Percentiles rank a stretch among this genome's conserved stretches.
Evolutionary conservation across 2,113 vertebrate genomes (phyloP).

Genomic region (Platysteira castanea): DNA sequence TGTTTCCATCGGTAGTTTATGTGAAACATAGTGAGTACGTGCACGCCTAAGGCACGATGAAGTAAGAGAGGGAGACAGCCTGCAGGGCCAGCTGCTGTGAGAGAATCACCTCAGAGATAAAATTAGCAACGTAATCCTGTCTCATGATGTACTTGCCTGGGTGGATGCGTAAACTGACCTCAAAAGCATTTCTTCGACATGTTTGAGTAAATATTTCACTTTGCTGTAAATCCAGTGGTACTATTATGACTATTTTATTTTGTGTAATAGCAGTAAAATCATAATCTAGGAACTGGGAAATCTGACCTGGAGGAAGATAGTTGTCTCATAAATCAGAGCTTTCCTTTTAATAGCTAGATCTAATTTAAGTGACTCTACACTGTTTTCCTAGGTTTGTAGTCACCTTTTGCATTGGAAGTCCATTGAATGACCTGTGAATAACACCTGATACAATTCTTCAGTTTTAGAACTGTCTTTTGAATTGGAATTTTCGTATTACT

Average conservation of each 20-base stretch:
- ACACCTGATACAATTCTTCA: background rate
- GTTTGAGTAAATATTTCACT: background rate
- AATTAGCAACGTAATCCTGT: conserved; percentile 1
- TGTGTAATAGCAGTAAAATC: background rate
- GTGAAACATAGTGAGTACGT: background rate
- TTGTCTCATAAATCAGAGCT: background rate
- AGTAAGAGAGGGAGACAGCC: background rate
- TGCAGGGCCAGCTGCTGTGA: background rate
- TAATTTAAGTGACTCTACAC: background rate
- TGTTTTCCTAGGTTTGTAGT: background rate
- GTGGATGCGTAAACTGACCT: background rate
- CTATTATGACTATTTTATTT: background rate
- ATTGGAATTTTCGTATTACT: background rate
- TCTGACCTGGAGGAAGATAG: background rate
- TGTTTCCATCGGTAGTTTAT: background rate
- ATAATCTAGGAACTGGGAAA: background rate
- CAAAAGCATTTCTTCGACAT: background rate
- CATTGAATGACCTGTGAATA: background rate
- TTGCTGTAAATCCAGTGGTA: background rate
- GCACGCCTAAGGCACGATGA: background rate
- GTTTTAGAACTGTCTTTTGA: background rate
- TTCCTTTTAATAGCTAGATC: background rate
- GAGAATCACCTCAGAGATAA: background rate
- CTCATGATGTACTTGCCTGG: background rate
- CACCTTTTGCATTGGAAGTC: background rate